Evolutionary conservation across 2,113 vertebrate genomes (phyloP), one percentile per base, ranked within the genome.

Genomic region (Stomatorhinus ivindoensis): DNA sequence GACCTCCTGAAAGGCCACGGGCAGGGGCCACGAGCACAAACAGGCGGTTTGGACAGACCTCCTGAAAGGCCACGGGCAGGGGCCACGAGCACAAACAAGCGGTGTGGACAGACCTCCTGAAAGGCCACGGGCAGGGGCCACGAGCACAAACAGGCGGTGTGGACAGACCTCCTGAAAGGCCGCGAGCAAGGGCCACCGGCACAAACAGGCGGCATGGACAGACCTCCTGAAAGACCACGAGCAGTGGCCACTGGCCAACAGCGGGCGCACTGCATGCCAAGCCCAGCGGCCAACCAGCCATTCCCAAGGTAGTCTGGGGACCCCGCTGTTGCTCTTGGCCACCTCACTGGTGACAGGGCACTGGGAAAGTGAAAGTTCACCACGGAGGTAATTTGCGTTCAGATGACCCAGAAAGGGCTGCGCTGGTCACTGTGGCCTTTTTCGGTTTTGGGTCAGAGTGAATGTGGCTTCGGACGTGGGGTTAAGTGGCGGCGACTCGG

Each of bases 311-410:
- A 50, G 47, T 24, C 58, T 69, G 39, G 53, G 87, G 21, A 21
- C 88, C 3, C 21, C 2, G 13, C 13, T 80, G 65, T 53, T 53
- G 48, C 88, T 89, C 9, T 89, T 89, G 87, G 61, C 58, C 3
- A 24, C 48, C 44, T 21, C 27, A 4, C 15, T 73, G 44, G n/a
- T 50, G 7, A 48, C 7, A 21, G 19, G 48, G 73, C 47, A 82
- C 73, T 82, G 31, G 88, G 50, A 89, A 51, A 89, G 76, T 83
- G 35, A 89, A n/a, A 89, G 27, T 83, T 89, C 47, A 53, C 15
- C 17, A 50, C 15, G 19, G 15, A 82, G 69, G 35, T 31, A 24
- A 53, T 35, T 76, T 83, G 88, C 31, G 9, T 82, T 19, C 73
- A 42, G 88, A 46, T 82, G 48, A 35, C 27, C 61, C 65, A 24